Conservation (phyloP, 2,888 invertebrate species). For the Theodoxus fluviatilis region DNA sequence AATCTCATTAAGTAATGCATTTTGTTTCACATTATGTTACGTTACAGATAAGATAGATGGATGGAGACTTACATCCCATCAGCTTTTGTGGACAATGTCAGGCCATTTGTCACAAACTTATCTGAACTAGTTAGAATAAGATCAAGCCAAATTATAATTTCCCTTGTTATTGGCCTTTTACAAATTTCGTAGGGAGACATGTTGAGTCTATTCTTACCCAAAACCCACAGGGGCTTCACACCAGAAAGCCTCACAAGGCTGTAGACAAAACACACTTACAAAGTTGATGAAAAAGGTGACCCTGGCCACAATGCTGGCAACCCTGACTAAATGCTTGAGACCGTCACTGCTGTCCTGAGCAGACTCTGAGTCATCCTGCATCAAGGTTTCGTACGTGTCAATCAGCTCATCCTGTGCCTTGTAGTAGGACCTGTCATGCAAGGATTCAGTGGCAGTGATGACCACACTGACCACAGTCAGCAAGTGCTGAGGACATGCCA, state of each 20-base stretch:
- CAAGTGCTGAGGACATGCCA: too few relatives aligned
- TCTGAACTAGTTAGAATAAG: too few relatives aligned
- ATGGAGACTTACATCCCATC: too few relatives aligned
- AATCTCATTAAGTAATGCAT: too few relatives aligned
- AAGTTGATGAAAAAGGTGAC: conserved; percentile 55
- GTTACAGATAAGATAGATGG: too few relatives aligned
- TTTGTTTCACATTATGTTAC: too few relatives aligned
- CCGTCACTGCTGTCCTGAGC: conserved; percentile 38
- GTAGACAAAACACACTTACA: conserved; percentile 42
- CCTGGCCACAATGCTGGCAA: conserved; percentile 47
- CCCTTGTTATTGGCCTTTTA: too few relatives aligned
- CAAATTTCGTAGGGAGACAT: too few relatives aligned
- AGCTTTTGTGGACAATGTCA: too few relatives aligned
- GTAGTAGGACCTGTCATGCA: conserved; percentile 55
- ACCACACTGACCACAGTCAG: too few relatives aligned
- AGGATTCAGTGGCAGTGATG: neutral
- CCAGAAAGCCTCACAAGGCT: neutral
- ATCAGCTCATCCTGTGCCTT: conserved; percentile 62
- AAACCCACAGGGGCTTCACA: neutral
- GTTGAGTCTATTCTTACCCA: neutral
- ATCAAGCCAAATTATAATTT: too few relatives aligned
- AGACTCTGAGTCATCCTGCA: conserved; percentile 35
- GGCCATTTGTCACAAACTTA: too few relatives aligned
- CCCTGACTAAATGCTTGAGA: conserved; percentile 33
- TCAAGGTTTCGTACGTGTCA: conserved; percentile 49